Conservation (phyloP, 2,888 invertebrate species). For the Steinernema hermaphroditum region DNA sequence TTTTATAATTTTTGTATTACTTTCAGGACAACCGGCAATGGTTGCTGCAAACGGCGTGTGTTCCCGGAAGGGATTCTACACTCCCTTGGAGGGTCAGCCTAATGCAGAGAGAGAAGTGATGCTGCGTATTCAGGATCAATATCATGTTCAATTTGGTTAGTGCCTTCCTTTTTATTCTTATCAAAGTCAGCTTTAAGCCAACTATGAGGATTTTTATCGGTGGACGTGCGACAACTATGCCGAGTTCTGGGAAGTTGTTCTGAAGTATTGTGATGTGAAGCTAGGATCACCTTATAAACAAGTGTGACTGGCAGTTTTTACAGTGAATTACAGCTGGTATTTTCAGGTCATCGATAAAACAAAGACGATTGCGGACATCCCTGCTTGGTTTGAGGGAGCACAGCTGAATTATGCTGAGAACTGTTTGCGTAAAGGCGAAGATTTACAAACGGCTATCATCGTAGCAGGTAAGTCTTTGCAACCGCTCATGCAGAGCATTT, state of each 20-base stretch:
- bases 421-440: slow-evolving; percentile 67
- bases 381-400: slow-evolving; percentile 71
- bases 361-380: slow-evolving; percentile 69
- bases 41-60: slow-evolving; percentile 25
- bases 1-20: too few species aligned
- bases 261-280: slow-evolving; percentile 68
- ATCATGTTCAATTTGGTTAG: slow-evolving; percentile 1
- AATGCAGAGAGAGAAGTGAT: slow-evolving; percentile 43
- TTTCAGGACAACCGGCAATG: slow-evolving; percentile 18
- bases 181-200: slow-evolving; percentile 57
- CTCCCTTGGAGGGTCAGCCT: slow-evolving; percentile 43
- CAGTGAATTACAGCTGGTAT: background rate
- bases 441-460: slow-evolving; percentile 69
- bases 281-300: slow-evolving; percentile 64
- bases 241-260: slow-evolving; percentile 70
- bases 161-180: background rate
- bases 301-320: slow-evolving; percentile 36
- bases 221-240: slow-evolving; percentile 70
- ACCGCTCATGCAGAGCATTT: too few species aligned
- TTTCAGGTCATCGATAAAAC: slow-evolving; percentile 68
- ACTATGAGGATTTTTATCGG: slow-evolving; percentile 69
- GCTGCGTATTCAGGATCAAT: slow-evolving; percentile 3
- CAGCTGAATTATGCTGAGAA: slow-evolving; percentile 71
- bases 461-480: slow-evolving; percentile 67
- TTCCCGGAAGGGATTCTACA: slow-evolving; percentile 42